These are phyloP conservation scores for Apostichopus leukothele DNA, from an alignment of 53 echinoderm and acorn worm species.

Conservation along the genomic window DNA sequence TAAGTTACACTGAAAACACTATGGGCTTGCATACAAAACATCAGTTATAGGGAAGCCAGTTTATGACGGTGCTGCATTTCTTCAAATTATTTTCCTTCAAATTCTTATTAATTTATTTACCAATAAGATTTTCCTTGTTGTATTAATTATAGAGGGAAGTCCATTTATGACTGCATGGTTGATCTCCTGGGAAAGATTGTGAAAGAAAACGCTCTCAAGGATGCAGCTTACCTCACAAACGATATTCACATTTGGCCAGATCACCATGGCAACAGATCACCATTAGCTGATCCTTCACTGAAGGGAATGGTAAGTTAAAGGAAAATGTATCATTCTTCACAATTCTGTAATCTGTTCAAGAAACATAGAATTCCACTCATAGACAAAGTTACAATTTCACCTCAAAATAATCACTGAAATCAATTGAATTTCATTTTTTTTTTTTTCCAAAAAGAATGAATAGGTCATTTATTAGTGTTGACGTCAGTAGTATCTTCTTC, in stretches of 20 bases:
- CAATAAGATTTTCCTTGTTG: too few relatives aligned
- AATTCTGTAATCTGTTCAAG: too few relatives aligned
- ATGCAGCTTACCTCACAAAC: conserved; percentile 65
- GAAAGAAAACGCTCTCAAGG: conserved; percentile 39
- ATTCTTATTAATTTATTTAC: background rate
- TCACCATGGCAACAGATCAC: conserved; percentile 98
- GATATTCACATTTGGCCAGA: conserved; percentile 94
- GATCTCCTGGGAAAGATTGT: conserved; percentile 59
- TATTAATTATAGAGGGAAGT: conserved; percentile 45
- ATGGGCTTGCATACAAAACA: too few relatives aligned
- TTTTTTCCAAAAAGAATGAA: too few relatives aligned
- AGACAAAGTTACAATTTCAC: too few relatives aligned
- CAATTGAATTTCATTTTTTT: background rate
- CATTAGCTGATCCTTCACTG: conserved; percentile 78
- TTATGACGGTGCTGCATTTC: too few relatives aligned
- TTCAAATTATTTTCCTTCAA: too few relatives aligned
- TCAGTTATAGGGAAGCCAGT: too few relatives aligned
- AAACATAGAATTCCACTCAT: too few relatives aligned
- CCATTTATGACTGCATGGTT: conserved; percentile 63
- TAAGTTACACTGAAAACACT: too few relatives aligned
- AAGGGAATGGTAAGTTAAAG: conserved; percentile 84
- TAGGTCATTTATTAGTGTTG: too few relatives aligned
- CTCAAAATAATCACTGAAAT: background rate
- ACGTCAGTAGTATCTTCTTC: too few relatives aligned
- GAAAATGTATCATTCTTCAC: background rate